These are phyloP conservation scores for Paradisaea rubra DNA, from an alignment of 2,113 vertebrate species.

Conservation along the genomic window DNA sequence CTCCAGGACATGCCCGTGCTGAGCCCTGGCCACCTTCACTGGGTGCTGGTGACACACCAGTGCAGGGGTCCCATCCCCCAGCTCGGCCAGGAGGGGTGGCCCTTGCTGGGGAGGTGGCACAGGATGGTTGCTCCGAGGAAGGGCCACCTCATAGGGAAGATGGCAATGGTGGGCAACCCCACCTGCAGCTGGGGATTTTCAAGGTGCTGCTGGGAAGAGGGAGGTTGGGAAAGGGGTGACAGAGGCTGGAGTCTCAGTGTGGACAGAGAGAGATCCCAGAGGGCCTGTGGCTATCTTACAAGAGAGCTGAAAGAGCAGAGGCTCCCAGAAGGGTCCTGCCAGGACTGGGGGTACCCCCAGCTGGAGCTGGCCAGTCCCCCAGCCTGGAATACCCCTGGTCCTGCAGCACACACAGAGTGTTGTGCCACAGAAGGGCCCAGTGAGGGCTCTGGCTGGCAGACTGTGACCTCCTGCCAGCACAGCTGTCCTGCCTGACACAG, in stretches of 20 bases:
- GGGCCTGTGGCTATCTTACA: not conserved
- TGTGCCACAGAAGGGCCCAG: not conserved
- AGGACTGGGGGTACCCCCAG: not conserved
- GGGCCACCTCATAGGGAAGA: not conserved
- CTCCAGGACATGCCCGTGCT: not conserved
- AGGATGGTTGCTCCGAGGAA: not conserved
- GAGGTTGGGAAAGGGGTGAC: not conserved
- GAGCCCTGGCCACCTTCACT: not conserved
- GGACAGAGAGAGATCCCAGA: not conserved
- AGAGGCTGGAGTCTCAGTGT: not conserved
- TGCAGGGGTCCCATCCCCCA: rapidly evolving
- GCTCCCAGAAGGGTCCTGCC: not conserved
- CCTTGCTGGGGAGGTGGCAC: not conserved
- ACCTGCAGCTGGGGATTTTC: not conserved
- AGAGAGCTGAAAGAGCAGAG: not conserved
- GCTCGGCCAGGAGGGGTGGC: not conserved
- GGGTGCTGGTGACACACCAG: not conserved
- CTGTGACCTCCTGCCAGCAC: not conserved
- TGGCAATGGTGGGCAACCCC: not conserved
- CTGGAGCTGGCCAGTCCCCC: not conserved
- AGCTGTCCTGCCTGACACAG: rapidly evolving
- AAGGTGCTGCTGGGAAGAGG: not conserved
- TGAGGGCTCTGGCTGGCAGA: not conserved
- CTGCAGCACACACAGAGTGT: rapidly evolving
- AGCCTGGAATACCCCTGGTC: not conserved